A percentile compares a stretch with the other conserved stretches of the same genome.
Evolutionary conservation across 2,888 invertebrate genomes (phyloP).

Genomic region (Dione vanillae): DNA sequence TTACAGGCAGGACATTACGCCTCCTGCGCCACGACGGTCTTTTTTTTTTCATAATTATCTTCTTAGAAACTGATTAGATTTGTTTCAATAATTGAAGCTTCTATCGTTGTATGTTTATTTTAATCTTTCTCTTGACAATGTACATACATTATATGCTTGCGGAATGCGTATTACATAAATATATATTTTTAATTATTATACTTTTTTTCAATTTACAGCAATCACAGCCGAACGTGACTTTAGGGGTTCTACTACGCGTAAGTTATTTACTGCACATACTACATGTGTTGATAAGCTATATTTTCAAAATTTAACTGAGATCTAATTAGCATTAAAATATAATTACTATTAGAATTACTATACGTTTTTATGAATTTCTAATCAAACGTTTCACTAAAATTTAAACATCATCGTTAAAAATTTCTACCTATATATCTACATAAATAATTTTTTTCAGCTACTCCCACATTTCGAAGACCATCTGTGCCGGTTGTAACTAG

Average conservation of each 20-base stretch:
- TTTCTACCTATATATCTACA: no score
- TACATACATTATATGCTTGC: not conserved
- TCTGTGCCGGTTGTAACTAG: constrained; percentile 36
- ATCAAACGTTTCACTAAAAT: no score
- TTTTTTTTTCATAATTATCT: no score
- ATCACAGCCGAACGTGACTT: constrained; percentile 60
- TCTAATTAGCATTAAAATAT: not conserved
- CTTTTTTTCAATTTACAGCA: constrained; percentile 55
- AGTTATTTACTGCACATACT: constrained; percentile 38
- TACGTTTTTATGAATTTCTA: no score
- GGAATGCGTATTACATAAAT: not conserved
- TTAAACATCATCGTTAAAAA: no score
- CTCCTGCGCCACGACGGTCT: no score
- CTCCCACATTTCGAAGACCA: constrained; percentile 45
- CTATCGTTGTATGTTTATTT: constrained; percentile 8
- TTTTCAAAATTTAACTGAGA: not conserved
- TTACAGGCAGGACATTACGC: no score
- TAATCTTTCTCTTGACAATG: not conserved
- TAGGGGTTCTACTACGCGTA: constrained; percentile 55
- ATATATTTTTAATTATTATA: not conserved
- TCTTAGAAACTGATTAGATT: no score
- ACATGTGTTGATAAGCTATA: not conserved
- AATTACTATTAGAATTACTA: not conserved
- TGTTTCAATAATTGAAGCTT: no score
- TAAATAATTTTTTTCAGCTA: constrained; percentile 38